Evolutionary conservation across 2,797 vertebrate species (phyloP).

Genomic region (Centropyge bicolor): DNA sequence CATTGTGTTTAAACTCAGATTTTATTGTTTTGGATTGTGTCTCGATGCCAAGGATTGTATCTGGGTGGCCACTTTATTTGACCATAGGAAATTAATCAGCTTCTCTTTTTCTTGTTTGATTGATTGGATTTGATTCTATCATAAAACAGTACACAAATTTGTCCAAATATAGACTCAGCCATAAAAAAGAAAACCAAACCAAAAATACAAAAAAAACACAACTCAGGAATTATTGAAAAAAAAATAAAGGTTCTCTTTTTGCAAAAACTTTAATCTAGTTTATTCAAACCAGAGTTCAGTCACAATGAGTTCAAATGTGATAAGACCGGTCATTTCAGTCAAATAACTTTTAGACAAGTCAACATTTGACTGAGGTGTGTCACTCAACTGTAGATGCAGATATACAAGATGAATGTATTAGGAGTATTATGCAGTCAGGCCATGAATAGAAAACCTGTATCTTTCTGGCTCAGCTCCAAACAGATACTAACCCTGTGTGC

Average conservation of each 20-base stretch:
- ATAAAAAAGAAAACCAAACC: neutral
- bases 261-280: neutral
- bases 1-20: neutral
- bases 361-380: no score
- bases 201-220: neutral
- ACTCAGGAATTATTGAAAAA: neutral
- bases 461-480: neutral
- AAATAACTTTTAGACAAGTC: no score
- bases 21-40: no score
- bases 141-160: neutral
- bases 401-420: neutral
- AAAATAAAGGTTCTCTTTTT: neutral
- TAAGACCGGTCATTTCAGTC: neutral
- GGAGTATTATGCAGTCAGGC: neutral
- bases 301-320: neutral
- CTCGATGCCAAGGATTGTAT: neutral
- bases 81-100: no score
- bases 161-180: neutral
- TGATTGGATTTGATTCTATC: neutral
- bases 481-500: neutral
- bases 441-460: neutral
- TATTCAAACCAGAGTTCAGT: neutral
- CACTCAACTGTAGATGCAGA: neutral
- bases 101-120: no score
- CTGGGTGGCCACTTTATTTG: neutral